Evolutionary conservation across 2,113 vertebrate genomes (phyloP), one percentile per base, ranked within the genome.

Genomic region (Phoxinus phoxinus): DNA sequence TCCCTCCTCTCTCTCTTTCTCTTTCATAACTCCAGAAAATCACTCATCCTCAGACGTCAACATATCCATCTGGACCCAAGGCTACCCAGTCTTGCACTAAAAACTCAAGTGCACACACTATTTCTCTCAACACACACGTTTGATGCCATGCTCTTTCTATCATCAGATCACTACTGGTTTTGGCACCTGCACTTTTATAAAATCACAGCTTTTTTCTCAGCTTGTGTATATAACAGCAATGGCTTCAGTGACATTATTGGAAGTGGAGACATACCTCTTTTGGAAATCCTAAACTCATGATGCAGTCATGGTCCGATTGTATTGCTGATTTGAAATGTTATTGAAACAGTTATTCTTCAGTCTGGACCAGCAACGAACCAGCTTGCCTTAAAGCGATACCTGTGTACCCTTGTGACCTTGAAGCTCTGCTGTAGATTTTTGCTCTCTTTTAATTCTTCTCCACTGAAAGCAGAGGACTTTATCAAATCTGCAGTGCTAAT

Each of bases 381-480:
- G 2, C 23, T n/a, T 46, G 72, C 32, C 19, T 69, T 37, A 41
- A 71, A 71, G 9, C 23, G 35, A 10, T 21, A 37, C 19, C 53
- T 8, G 53, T 21, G 53, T 21, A 56, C 53, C 35, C 41, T 23
- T 48, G 2, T 74, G 41, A 46, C 37, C n/a, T 27, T 74, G 23
- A 74, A 74, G 41, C 41, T 48, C 12, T 3, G 30, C 30, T 69
- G 17, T 69, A 71, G 32, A 71, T 35, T 35, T n/a, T 44, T n/a
- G 69, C 23, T 91, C 89, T 87, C 86, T 83, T 83, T 74, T 91
- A 89, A 90, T 92, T 87, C 88, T 61, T 61, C 85, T 61, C 75
- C 76, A 79, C 27, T 77, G 89, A 67, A 63, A 37, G 86, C 73
- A 86, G 74, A 89, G 86, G 63, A 81, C 78, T 88, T 88, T 87